phyloP scores from a whole-genome alignment of 2,797 vertebrate genomes.

The Selene dorsalis region DNA sequence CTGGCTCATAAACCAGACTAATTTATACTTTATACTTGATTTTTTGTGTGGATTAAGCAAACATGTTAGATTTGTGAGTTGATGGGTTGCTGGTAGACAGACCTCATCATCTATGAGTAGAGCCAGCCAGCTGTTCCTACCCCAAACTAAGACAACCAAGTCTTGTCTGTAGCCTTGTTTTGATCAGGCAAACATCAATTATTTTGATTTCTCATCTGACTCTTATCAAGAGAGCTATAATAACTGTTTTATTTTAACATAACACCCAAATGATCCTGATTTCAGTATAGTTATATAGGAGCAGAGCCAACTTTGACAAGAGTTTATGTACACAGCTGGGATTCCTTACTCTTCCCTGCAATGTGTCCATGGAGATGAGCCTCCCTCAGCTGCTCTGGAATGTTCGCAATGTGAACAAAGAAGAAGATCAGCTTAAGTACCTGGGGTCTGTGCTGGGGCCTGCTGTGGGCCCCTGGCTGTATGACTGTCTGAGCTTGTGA shows the following conservation, averaged over 20 bases:
- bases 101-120: background rate
- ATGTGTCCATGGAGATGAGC: conserved; percentile 80
- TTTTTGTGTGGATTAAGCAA: background rate
- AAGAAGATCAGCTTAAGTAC: conserved; percentile 66
- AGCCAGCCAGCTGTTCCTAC: background rate
- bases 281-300: conserved; percentile 19
- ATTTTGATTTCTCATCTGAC: conserved; percentile 8
- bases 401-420: conserved; percentile 79
- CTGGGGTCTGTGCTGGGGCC: conserved; percentile 63
- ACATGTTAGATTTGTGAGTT: conserved; percentile 5
- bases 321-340: conserved; percentile 79
- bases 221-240: conserved; percentile 1
- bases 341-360: conserved; percentile 55
- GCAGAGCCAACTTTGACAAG: conserved; percentile 33
- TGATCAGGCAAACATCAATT: background rate
- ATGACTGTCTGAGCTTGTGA: conserved; percentile 47
- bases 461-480: conserved; percentile 61
- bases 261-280: background rate
- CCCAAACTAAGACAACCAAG: background rate
- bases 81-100: background rate
- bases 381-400: conserved; percentile 80
- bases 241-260: conserved; percentile 6
- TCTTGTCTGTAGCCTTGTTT: background rate
- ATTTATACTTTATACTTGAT: background rate
- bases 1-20: background rate